Evolutionary conservation across 2,113 vertebrate genomes (phyloP).

Genomic region (Ochotona princeps): DNA sequence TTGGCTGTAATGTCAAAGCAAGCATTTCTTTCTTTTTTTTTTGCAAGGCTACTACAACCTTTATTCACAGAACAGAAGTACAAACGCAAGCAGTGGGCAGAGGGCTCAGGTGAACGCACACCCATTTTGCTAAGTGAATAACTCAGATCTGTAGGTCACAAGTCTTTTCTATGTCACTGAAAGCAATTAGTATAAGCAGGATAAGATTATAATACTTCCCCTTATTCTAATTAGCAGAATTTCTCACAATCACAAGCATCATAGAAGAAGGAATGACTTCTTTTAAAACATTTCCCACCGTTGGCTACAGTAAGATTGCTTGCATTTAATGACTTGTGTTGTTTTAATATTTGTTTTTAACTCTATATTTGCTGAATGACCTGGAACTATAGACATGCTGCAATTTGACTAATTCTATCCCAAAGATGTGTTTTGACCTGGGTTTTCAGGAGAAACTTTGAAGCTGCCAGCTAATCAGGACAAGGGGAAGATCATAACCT

Average conservation of each 20-base stretch:
- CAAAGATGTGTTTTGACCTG: too few relatives aligned
- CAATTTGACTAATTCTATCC: too few relatives aligned
- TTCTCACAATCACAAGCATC: not conserved
- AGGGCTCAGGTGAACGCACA: not conserved
- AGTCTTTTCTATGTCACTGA: not conserved
- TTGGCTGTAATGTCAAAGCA: not conserved
- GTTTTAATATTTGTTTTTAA: constrained; percentile 13
- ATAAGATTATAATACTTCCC: not conserved
- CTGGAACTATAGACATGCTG: not conserved
- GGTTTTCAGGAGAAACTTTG: too few relatives aligned
- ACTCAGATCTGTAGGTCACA: not conserved
- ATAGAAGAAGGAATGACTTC: not conserved
- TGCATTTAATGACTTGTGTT: constrained; percentile 6
- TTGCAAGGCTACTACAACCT: not conserved
- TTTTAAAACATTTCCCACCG: constrained; percentile 17
- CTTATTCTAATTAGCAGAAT: not conserved
- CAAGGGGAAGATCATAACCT: too few relatives aligned
- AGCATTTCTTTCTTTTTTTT: not conserved
- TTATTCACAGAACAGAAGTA: not conserved
- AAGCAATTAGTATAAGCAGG: not conserved
- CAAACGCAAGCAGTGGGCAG: not conserved
- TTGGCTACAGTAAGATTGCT: not conserved
- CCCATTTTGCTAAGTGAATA: not conserved
- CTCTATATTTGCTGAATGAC: constrained; percentile 22
- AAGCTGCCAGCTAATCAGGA: too few relatives aligned